Conservation (phyloP, 2,797 vertebrate genomes). For the Chiroxiphia lanceolata region DNA sequence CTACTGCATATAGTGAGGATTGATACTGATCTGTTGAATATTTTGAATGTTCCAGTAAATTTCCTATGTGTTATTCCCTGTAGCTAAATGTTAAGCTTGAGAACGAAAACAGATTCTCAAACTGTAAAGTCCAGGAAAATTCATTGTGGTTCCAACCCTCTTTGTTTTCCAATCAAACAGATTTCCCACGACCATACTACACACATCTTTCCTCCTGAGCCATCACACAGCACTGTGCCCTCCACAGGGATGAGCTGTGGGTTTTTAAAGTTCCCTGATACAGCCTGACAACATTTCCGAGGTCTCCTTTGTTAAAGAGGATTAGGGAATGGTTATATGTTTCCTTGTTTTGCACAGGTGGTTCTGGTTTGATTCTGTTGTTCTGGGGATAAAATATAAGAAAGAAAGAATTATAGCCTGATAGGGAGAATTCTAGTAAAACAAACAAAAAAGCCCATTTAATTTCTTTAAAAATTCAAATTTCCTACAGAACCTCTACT, state of each 20-base stretch:
- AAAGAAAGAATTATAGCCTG: not conserved
- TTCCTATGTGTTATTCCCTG: not conserved
- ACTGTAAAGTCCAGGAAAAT: not conserved
- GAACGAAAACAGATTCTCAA: not conserved
- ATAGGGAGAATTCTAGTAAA: not conserved
- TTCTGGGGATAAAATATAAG: not conserved
- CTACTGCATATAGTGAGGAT: not conserved
- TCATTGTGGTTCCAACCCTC: rapidly evolving
- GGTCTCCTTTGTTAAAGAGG: not conserved
- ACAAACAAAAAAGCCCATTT: not conserved
- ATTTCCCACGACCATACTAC: not conserved
- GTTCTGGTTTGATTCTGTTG: not conserved
- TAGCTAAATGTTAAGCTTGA: not conserved
- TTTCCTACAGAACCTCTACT: not conserved
- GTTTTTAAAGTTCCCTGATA: not conserved
- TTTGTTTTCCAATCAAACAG: not conserved
- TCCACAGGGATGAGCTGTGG: not conserved
- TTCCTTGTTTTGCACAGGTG: not conserved
- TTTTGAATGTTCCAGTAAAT: not conserved
- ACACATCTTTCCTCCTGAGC: not conserved
- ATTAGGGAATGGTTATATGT: not conserved
- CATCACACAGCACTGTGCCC: not conserved
- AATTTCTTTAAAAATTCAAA: not conserved
- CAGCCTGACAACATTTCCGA: not conserved
- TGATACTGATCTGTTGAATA: not conserved